A percentile compares a stretch with the other conserved stretches of the same genome.
Conservation (phyloP, 2,113 vertebrate species). For the Ellobius talpinus region DNA sequence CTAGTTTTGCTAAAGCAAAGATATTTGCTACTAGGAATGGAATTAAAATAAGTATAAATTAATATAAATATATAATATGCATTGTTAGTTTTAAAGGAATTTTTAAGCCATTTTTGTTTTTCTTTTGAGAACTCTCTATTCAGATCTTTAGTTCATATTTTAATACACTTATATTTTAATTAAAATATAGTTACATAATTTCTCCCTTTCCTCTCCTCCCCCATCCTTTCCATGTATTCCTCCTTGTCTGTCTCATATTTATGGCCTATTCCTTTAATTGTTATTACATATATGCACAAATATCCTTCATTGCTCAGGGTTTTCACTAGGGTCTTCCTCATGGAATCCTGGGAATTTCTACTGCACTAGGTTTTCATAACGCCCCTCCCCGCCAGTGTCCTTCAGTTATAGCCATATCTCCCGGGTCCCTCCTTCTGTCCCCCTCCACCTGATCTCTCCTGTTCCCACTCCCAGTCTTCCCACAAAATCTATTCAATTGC, state of each 20-base stretch:
- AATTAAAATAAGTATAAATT: background rate
- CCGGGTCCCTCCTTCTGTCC: background rate
- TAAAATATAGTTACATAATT: background rate
- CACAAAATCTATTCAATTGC: background rate
- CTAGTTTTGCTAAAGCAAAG: conserved; percentile 29
- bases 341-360: background rate
- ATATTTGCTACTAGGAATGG: background rate
- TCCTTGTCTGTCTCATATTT: background rate
- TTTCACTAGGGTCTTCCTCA: background rate
- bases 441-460: background rate
- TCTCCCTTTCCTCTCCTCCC: background rate
- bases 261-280: background rate
- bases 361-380: background rate
- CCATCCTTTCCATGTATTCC: too few species aligned
- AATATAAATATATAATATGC: background rate
- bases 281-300: background rate
- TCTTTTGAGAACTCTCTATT: background rate
- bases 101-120: background rate
- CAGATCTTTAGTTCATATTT: background rate
- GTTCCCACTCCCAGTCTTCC: background rate
- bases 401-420: background rate
- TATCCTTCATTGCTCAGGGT: background rate
- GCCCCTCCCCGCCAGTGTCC: background rate
- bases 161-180: background rate
- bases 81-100: background rate